Evolutionary conservation across 2,797 vertebrate genomes (phyloP).

Genomic region (Tadarida brasiliensis): DNA sequence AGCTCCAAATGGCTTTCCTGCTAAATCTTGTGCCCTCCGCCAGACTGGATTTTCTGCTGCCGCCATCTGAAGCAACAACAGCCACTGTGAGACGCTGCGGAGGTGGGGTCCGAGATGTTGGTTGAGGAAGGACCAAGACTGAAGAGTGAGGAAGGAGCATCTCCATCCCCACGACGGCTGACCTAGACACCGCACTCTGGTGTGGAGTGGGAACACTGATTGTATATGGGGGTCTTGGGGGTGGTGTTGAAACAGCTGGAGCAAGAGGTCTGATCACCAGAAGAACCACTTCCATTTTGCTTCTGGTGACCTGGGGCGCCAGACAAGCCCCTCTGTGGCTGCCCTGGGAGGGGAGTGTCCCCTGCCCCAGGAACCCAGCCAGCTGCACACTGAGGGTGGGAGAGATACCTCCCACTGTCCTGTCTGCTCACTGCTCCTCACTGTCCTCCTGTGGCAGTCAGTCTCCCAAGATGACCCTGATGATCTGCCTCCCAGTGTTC

Average conservation of each 20-base stretch:
- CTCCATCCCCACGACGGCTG: background rate
- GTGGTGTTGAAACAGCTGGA: background rate
- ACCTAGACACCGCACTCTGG: background rate
- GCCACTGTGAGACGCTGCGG: background rate
- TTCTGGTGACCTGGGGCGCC: background rate
- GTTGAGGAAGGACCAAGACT: background rate
- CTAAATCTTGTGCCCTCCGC: conserved; percentile 62
- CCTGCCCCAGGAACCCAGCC: background rate
- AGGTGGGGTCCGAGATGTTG: background rate
- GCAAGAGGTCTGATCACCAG: background rate
- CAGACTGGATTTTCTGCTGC: conserved; percentile 49
- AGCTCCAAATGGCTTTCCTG: conserved; percentile 79
- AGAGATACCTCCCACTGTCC: background rate
- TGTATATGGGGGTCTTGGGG: fast-evolving
- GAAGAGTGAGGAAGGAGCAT: background rate
- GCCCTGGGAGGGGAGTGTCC: background rate
- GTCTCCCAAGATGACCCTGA: background rate
- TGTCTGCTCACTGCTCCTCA: background rate
- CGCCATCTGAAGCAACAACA: background rate
- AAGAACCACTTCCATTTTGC: background rate
- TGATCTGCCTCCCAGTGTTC: background rate
- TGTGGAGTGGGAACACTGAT: no score
- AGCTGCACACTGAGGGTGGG: background rate
- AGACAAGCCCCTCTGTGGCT: background rate
- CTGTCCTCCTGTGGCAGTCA: fast-evolving